Conservation (phyloP, 2,888 invertebrate species). For the Panopea generosa region DNA sequence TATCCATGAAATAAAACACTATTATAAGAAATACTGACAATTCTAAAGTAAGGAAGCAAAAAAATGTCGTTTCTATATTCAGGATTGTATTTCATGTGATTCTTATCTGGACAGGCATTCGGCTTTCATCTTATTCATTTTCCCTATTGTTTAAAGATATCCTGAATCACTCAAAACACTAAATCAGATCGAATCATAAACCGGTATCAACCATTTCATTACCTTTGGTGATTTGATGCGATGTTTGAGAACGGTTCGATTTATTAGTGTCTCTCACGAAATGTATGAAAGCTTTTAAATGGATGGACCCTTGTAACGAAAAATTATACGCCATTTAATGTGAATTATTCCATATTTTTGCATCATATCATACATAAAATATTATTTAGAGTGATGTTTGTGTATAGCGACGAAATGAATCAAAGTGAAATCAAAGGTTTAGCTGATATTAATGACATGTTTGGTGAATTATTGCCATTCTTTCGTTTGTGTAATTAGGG, state of each 20-base stretch:
- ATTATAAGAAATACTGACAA: too few relatives aligned
- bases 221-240: conserved; percentile 46
- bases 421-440: conserved; percentile 27
- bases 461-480: conserved; percentile 15
- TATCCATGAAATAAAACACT: too few relatives aligned
- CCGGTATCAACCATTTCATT: conserved; percentile 47
- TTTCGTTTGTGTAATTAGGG: too few relatives aligned
- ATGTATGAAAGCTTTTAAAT: conserved; percentile 51
- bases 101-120: not conserved
- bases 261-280: conserved; percentile 50
- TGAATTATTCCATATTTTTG: conserved; percentile 55
- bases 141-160: conserved; percentile 21
- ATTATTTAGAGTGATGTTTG: conserved; percentile 32
- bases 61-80: too few relatives aligned
- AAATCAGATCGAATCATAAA: conserved; percentile 54
- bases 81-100: not conserved
- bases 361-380: conserved; percentile 11
- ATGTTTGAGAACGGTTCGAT: conserved; percentile 27
- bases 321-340: conserved; percentile 48
- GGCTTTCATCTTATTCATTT: conserved; percentile 14
- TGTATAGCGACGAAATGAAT: conserved; percentile 17
- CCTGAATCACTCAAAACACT: conserved; percentile 37
- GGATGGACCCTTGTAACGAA: conserved; percentile 38
- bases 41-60: too few relatives aligned
- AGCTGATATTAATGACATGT: conserved; percentile 8